Evolutionary conservation across 2,888 invertebrate genomes (phyloP), one percentile per base, ranked within the genome.

Genomic region (Vanessa cardui): DNA sequence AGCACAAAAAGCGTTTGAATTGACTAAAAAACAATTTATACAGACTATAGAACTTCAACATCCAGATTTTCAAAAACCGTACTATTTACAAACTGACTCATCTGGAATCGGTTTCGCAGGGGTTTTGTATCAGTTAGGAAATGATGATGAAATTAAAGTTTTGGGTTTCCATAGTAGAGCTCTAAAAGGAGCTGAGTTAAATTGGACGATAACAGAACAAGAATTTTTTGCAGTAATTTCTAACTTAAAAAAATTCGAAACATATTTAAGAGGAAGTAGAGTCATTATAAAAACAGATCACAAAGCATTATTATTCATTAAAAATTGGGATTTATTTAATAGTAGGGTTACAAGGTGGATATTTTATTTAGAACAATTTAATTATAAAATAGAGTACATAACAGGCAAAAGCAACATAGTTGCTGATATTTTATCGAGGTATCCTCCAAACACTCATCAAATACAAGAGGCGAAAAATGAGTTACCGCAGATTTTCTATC

Each of bases 171-270:
- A 68, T 68, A 78, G 77, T 18, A 49, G 5, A 49, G 49, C 49
- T 62, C 65, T 76, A 49, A 74, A 56, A n/a, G n/a, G n/a, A 9
- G 59, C 74, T 0, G 49, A 49, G 18, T 39, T 67, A 18, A 74
- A 64, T 18, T 76, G 77, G 78, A 75, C 76, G 0, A 74, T 76
- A 0, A 74, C 76, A 0, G 77, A 78, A 60, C 72, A 76, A n/a
- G 76, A 77, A 56, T 72, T 77, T n/a, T n/a, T 50, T n/a, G 64
- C 77, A 0, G 62, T 78, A 0, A 76, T 78, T 5, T 62, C 50
- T 58, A 73, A 74, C 31, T 64, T 78, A 18, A 26, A 66, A 18
- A 77, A 76, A 44, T 77, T 76, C 49, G 77, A 77, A 20, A 76
- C 77, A 0, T 78, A 78, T 67, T 62, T 78, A 7, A 68, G 76